Evolutionary conservation across 2,113 vertebrate genomes (phyloP).

Genomic region (Festucalex cinctus): DNA sequence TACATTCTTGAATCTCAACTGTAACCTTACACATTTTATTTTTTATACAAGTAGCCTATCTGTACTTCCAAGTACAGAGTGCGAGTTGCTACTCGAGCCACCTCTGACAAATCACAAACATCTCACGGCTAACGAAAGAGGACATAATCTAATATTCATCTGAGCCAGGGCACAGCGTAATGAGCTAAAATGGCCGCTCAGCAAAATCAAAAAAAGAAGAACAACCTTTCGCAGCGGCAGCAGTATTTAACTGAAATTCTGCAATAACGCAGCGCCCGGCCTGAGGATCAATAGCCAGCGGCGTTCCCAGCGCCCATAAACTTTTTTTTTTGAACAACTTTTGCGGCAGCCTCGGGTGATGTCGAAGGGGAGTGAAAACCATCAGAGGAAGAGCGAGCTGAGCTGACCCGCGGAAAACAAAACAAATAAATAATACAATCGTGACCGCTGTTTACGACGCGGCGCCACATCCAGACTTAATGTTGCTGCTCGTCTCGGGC

Average conservation of each 20-base stretch:
- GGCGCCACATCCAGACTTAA: constrained; percentile 54
- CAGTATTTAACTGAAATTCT: constrained; percentile 62
- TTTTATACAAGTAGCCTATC: not conserved
- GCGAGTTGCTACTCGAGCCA: not conserved
- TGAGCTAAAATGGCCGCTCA: constrained; percentile 54
- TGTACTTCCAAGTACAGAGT: not conserved
- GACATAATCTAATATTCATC: constrained; percentile 51
- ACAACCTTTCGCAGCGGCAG: constrained; percentile 48
- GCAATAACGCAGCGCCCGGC: constrained; percentile 49
- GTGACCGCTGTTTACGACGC: not conserved
- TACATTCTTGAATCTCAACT: not conserved
- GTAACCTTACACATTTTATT: not conserved
- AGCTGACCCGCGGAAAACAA: not conserved
- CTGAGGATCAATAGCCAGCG: constrained; percentile 59
- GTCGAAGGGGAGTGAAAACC: constrained; percentile 47
- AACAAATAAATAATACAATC: not conserved
- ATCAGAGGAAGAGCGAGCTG: constrained; percentile 23
- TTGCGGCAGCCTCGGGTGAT: constrained; percentile 57
- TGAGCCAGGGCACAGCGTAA: constrained; percentile 36
- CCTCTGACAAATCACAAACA: not conserved
- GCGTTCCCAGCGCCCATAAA: constrained; percentile 59
- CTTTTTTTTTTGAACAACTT: constrained; percentile 42
- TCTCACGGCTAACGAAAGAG: constrained; percentile 30
- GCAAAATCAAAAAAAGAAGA: constrained; percentile 40
- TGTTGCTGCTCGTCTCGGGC: constrained; percentile 50